phyloP scores from a whole-genome alignment of 2,113 vertebrate genomes.

The Rafetus swinhoei region DNA sequence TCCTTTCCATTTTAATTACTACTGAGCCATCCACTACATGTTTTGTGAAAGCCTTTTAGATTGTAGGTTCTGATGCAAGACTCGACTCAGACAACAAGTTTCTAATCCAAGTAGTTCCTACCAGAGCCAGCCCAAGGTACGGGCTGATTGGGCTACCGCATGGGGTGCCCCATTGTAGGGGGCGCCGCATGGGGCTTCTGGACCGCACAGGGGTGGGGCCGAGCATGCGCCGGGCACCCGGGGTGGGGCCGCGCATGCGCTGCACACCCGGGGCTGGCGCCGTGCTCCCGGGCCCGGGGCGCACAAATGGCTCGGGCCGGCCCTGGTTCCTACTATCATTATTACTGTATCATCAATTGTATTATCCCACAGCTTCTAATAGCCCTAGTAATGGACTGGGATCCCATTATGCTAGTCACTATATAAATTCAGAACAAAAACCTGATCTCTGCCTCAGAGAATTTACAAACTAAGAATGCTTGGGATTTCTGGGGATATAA shows the following conservation, averaged over 20 bases:
- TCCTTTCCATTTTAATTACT: conserved; percentile 10
- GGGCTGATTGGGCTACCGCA: no score
- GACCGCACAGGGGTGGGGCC: no score
- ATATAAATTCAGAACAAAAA: background rate
- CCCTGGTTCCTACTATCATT: background rate
- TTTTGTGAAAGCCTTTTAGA: background rate
- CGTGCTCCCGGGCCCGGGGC: no score
- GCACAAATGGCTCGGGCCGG: no score
- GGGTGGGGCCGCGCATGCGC: no score
- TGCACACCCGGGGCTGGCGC: no score
- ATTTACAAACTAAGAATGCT: background rate
- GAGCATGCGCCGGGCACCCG: no score
- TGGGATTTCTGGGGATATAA: background rate
- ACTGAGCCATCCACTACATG: background rate
- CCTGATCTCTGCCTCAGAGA: background rate
- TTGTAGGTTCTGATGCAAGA: background rate
- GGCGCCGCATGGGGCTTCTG: no score
- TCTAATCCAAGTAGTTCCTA: no score
- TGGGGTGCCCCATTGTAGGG: no score
- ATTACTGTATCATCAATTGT: rapidly evolving
- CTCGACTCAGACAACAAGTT: background rate
- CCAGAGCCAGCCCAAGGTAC: no score
- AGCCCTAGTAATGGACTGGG: background rate
- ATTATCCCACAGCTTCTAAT: background rate
- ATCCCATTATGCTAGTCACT: background rate